Percentiles rank a stretch among this genome's conserved stretches.
phyloP scores from a whole-genome alignment of 2,113 vertebrate species.

The Chionomys nivalis region DNA sequence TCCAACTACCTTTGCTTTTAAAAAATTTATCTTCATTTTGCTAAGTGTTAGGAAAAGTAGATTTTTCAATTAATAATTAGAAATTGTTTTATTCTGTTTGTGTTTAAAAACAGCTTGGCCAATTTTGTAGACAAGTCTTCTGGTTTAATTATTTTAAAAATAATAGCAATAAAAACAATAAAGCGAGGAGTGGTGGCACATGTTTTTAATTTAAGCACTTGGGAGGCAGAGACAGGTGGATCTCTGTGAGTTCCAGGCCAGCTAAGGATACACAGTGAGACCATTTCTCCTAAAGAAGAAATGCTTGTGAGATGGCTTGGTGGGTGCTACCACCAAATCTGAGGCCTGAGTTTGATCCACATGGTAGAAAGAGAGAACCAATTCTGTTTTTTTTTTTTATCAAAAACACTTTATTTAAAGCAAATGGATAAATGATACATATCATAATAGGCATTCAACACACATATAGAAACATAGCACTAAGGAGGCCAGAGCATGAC shows the following conservation, averaged over 20 bases:
- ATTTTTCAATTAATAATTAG: not conserved
- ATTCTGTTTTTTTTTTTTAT: too few species aligned
- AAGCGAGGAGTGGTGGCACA: not conserved
- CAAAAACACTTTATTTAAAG: too few species aligned
- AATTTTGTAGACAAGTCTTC: not conserved
- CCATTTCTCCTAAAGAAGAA: not conserved
- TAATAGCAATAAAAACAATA: not conserved
- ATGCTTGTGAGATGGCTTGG: not conserved
- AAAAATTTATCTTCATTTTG: not conserved
- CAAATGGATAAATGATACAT: too few species aligned
- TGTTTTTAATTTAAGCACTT: not conserved
- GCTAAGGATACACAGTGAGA: too few species aligned
- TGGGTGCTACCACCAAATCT: too few species aligned
- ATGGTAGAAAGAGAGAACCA: not conserved
- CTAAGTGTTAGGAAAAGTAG: not conserved
- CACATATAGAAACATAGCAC: too few species aligned
- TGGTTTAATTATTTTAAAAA: not conserved
- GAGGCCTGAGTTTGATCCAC: not conserved
- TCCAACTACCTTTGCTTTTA: not conserved
- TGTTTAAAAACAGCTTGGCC: not conserved
- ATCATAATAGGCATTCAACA: too few species aligned
- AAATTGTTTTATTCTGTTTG: not conserved
- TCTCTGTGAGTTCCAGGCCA: not conserved
- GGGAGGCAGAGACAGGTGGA: not conserved
- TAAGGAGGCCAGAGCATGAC: too few species aligned